phyloP scores from a whole-genome alignment of 2,888 invertebrate genomes.

The Pollenia griseotomentosa region DNA sequence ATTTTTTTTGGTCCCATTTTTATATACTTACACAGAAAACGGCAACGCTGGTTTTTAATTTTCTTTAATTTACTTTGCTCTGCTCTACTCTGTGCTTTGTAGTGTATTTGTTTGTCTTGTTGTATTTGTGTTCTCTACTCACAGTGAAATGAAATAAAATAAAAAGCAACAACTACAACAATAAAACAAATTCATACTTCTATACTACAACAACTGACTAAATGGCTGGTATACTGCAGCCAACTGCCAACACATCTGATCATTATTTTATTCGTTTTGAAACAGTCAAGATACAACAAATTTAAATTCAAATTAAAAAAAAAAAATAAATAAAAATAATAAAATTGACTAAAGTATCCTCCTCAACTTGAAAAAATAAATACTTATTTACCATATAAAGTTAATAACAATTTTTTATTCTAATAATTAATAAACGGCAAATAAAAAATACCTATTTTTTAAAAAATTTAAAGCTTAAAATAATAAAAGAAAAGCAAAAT shows the following conservation, averaged over 20 bases:
- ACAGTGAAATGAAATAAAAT: constrained; percentile 21
- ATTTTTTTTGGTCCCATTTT: no score
- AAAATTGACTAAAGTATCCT: constrained; percentile 47
- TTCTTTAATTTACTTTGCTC: background rate
- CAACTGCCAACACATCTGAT: constrained; percentile 68
- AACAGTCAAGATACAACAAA: constrained; percentile 67
- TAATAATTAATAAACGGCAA: background rate
- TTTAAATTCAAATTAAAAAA: constrained; percentile 30
- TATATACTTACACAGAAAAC: no score
- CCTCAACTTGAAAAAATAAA: background rate
- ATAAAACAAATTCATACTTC: constrained; percentile 25
- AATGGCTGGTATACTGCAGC: constrained; percentile 64
- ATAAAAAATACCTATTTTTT: no score
- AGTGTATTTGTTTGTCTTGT: background rate
- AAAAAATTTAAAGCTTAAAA: background rate
- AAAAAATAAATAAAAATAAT: background rate
- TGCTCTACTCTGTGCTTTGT: constrained; percentile 3
- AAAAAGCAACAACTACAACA: constrained; percentile 34
- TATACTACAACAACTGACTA: constrained; percentile 28
- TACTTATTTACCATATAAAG: constrained; percentile 14
- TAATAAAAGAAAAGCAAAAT: background rate
- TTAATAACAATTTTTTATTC: background rate
- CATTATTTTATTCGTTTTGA: constrained; percentile 71
- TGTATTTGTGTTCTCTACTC: constrained; percentile 7
- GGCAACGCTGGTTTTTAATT: no score